Percentiles rank a stretch among this genome's conserved stretches.
These are phyloP conservation scores for Acrocephalus arundinaceus DNA, from an alignment of 2,113 vertebrate species.

Conservation along the genomic window DNA sequence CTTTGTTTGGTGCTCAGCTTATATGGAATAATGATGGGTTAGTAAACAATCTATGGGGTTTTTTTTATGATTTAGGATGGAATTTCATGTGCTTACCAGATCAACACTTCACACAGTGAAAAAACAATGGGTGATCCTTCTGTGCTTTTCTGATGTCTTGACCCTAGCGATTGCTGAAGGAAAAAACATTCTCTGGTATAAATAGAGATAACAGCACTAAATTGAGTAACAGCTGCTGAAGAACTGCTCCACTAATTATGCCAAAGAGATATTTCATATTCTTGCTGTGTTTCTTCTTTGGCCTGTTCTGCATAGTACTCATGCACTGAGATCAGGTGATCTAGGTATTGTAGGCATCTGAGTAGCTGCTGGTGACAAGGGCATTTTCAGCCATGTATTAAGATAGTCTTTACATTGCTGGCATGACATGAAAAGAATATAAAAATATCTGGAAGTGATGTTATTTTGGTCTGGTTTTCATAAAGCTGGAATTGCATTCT, in stretches of 20 bases:
- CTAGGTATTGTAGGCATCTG: background rate
- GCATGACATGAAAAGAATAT: background rate
- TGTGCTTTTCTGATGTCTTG: background rate
- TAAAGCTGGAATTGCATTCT: constrained; percentile 25
- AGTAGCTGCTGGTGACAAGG: background rate
- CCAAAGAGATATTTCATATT: background rate
- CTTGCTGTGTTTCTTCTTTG: constrained; percentile 29
- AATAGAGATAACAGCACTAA: constrained; percentile 33
- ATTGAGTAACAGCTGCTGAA: constrained; percentile 41
- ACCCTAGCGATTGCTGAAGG: background rate
- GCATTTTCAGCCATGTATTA: background rate
- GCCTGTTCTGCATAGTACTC: background rate
- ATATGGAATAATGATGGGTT: background rate
- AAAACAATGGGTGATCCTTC: background rate
- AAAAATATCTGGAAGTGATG: constrained; percentile 36
- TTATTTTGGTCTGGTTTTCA: constrained; percentile 34
- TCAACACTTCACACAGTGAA: background rate
- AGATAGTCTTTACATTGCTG: background rate
- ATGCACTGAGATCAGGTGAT: background rate
- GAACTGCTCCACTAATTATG: constrained; percentile 25
- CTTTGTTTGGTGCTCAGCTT: background rate
- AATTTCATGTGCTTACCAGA: background rate
- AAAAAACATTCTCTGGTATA: background rate
- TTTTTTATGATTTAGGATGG: background rate
- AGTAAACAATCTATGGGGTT: background rate